These are phyloP conservation scores for Oikopleura dioica DNA, from an alignment of 23 tunicate genomes.

Conservation along the genomic window DNA sequence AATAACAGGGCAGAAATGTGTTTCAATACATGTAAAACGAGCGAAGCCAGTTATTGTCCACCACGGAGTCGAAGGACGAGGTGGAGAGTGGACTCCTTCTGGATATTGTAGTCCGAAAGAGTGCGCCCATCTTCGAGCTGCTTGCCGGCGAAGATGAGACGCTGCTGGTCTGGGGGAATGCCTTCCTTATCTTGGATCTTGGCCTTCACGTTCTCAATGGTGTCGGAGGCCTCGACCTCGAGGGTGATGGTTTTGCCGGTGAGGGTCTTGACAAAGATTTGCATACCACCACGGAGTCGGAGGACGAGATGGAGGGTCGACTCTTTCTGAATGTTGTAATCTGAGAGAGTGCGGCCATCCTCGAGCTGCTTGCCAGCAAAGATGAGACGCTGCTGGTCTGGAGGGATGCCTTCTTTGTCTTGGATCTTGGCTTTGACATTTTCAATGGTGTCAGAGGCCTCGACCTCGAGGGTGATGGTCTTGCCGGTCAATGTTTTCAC, in stretches of 20 bases:
- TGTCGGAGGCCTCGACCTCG: slow-evolving; percentile 90
- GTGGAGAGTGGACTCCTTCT: slow-evolving; percentile 78
- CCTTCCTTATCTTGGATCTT: slow-evolving; percentile 94
- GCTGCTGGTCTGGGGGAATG: slow-evolving; percentile 41
- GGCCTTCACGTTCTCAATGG: slow-evolving; percentile 65
- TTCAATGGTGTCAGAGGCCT: slow-evolving; percentile 77
- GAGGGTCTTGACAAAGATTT: slow-evolving; percentile 81
- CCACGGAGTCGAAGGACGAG: slow-evolving; percentile 77
- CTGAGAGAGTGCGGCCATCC: slow-evolving; percentile 93
- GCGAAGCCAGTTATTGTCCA: too few species aligned
- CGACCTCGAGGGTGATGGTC: slow-evolving; percentile 90
- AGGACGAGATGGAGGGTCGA: slow-evolving; percentile 83
- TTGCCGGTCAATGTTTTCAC: slow-evolving; percentile 92
- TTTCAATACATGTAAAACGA: too few species aligned
- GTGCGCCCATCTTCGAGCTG: slow-evolving; percentile 99
- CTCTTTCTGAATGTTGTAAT: slow-evolving; percentile 85
- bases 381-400: slow-evolving; percentile 79
- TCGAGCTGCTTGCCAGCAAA: slow-evolving; percentile 97
- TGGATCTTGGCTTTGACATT: slow-evolving; percentile 74
- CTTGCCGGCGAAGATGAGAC: slow-evolving; percentile 92
- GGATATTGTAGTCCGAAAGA: slow-evolving; percentile 78
- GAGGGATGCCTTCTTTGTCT: slow-evolving; percentile 53
- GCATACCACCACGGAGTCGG: slow-evolving; percentile 88
- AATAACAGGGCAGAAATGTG: too few species aligned
- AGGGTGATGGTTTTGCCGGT: slow-evolving; percentile 91